Percentiles rank a stretch among this genome's conserved stretches.
Evolutionary conservation across 2,888 invertebrate genomes (phyloP).

Genomic region (Rotaria macrura): DNA sequence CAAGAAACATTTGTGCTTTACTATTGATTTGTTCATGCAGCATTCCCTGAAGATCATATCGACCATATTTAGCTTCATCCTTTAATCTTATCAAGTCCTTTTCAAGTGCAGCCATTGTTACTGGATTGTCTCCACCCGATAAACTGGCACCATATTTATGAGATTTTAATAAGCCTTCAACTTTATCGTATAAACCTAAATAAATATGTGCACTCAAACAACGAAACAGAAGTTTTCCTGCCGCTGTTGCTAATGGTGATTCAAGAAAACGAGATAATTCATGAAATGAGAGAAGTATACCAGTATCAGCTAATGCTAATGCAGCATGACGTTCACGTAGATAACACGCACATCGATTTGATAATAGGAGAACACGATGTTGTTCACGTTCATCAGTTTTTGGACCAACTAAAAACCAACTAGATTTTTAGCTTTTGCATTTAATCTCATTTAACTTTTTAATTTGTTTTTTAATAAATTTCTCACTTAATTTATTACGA

Average conservation of each 20-base stretch:
- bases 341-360: background rate
- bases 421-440: too few relatives aligned
- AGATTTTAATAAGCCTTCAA: background rate
- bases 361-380: background rate
- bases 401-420: background rate
- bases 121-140: background rate
- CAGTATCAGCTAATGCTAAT: background rate
- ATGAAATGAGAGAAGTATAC: background rate
- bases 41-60: background rate
- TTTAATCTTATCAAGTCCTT: background rate
- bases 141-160: background rate
- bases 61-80: background rate
- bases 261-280: background rate
- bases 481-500: too few relatives aligned
- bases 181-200: background rate
- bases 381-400: slow-evolving; percentile 1
- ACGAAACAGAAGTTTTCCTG: background rate
- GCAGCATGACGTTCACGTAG: background rate
- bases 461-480: too few relatives aligned
- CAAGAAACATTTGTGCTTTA: background rate
- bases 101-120: background rate
- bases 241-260: background rate
- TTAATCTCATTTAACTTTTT: too few relatives aligned
- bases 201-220: background rate
- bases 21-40: background rate